Evolutionary conservation across 2,113 vertebrate species (phyloP).

Genomic region (Pygoscelis adeliae): DNA sequence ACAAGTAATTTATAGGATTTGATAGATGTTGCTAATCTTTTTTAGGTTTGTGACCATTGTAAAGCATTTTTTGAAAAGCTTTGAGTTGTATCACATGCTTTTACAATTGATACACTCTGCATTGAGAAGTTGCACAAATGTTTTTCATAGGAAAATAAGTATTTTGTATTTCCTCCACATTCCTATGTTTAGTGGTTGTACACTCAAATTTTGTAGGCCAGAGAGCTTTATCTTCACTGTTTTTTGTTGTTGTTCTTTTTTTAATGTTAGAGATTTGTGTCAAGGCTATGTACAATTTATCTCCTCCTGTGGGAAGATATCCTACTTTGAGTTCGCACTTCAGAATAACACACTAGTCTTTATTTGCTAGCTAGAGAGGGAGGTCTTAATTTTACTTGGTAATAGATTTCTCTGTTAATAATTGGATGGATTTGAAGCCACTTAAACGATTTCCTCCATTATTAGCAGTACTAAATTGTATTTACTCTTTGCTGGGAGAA

Average conservation of each 20-base stretch:
- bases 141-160: background rate
- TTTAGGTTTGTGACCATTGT: background rate
- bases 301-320: background rate
- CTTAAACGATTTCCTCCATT: background rate
- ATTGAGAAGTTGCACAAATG: background rate
- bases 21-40: background rate
- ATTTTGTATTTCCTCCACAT: background rate
- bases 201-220: background rate
- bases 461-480: background rate
- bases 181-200: background rate
- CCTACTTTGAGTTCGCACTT: background rate
- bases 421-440: background rate
- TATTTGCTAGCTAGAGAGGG: background rate
- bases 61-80: background rate
- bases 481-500: background rate
- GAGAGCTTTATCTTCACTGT: background rate
- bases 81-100: background rate
- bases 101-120: background rate
- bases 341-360: background rate
- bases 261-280: background rate
- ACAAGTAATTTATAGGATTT: background rate
- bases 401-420: background rate
- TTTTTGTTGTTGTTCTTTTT: background rate
- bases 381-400: background rate
- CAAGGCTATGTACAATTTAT: background rate